Conservation (phyloP, 2,113 vertebrate species). For the Amazona vittata region DNA sequence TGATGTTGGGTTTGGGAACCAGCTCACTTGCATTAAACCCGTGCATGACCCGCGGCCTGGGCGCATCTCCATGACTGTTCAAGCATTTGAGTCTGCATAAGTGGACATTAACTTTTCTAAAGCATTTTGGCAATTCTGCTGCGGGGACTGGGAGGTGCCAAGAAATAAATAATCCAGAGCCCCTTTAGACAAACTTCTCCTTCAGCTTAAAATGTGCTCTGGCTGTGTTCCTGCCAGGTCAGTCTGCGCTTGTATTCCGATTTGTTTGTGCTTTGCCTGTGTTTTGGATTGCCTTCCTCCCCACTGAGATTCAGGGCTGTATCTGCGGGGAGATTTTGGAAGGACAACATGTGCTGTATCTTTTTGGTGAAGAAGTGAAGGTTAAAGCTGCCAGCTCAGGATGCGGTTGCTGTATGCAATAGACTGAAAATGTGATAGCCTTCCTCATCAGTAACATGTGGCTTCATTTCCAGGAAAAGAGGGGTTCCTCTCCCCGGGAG, state of each 20-base stretch:
- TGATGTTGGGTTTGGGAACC: neutral
- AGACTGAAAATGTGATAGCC: neutral
- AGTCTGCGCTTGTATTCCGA: neutral
- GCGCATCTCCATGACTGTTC: neutral
- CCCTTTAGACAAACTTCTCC: neutral
- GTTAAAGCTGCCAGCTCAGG: neutral
- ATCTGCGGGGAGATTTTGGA: neutral
- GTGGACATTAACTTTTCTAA: neutral
- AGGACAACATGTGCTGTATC: neutral
- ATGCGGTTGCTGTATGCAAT: rapidly evolving
- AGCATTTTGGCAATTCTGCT: slow-evolving; percentile 12
- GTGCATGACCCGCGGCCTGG: neutral
- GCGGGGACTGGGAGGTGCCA: neutral
- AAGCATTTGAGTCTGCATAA: neutral
- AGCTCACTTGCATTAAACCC: rapidly evolving
- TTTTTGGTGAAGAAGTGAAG: neutral
- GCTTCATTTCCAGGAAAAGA: slow-evolving; percentile 76
- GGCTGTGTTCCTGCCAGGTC: neutral
- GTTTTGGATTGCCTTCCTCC: neutral
- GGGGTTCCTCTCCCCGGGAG: slow-evolving; percentile 74
- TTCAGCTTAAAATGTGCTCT: neutral
- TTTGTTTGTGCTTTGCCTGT: neutral
- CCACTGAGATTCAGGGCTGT: neutral
- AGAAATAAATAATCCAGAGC: slow-evolving; percentile 19
- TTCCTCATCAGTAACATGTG: neutral